phyloP scores from a whole-genome alignment of 2,797 vertebrate genomes.

The Sphaeramia orbicularis region DNA sequence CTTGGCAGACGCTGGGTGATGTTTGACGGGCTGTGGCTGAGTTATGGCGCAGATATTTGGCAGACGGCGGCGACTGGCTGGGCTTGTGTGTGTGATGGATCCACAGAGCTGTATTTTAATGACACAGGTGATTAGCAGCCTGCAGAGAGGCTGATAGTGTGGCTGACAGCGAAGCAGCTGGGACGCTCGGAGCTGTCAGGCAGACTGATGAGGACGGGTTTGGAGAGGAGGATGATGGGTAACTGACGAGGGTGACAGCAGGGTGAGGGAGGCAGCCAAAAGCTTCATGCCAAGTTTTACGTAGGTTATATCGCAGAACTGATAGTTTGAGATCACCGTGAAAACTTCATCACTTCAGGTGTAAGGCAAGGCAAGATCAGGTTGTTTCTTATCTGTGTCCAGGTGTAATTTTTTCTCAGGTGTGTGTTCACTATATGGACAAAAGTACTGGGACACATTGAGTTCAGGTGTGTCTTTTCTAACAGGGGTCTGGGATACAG shows the following conservation, averaged over 20 bases:
- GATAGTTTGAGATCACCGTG: too few species aligned
- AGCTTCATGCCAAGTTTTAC: too few species aligned
- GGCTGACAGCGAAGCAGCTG: conserved; percentile 62
- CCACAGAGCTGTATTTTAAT: conserved; percentile 20
- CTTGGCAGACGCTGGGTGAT: conserved; percentile 31
- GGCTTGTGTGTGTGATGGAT: conserved; percentile 23
- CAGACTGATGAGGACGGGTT: conserved; percentile 33
- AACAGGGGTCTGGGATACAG: too few species aligned
- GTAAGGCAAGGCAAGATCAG: too few species aligned
- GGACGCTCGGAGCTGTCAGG: conserved; percentile 34
- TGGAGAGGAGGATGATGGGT: conserved; percentile 24
- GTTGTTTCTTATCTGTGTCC: too few species aligned
- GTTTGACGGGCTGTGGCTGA: conserved; percentile 30
- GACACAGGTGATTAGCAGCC: conserved; percentile 68
- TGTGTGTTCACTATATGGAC: too few species aligned
- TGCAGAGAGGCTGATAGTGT: conserved; percentile 56
- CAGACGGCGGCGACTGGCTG: conserved; percentile 34
- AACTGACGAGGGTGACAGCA: conserved; percentile 21
- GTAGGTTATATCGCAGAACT: too few species aligned
- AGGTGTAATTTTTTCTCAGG: too few species aligned
- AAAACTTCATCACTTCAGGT: too few species aligned
- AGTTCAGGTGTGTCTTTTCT: too few species aligned
- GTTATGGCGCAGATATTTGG: conserved; percentile 40
- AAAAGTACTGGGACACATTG: too few species aligned
- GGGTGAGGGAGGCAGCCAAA: too few species aligned